Base-by-base conservation (phyloP, 1,140 invertebrate genomes). In the Cotesia chilonis region DNA sequence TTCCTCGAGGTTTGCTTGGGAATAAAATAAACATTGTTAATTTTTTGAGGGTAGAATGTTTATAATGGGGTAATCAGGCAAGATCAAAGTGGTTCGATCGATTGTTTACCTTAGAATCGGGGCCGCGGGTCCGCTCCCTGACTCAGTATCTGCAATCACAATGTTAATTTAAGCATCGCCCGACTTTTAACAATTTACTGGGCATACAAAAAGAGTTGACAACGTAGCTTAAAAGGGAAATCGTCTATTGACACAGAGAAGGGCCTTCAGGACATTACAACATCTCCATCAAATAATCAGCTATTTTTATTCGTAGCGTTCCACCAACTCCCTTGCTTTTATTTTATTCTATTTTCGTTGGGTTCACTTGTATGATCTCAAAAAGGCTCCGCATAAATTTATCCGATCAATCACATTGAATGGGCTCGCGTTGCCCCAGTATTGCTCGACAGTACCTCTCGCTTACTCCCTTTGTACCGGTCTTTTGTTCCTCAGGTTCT, bases 151-250 rank as follows among this genome's bases (percentile, higher is more conserved):
- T 84, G 81, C 86, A 84, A 80, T 83, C 85, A 87, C 84, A 86
- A 87, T 87, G 85, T 87, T 87, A 87, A 87, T 87, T 87, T 86
- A 85, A 81, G 79, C 78, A 41, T 52, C 38, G 9, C 41, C 63
- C 67, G 36, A 66, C 60, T 70, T 47, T 60, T 38, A 81, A 84
- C 82, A 85, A 87, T 87, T 87, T 86, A 81, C 81, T 83, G 71
- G 77, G 81, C 77, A 87, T 78, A 87, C 84, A 87, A 85, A 87
- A 87, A 87, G 84, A 86, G 84, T 85, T 87, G 85, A 84, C 84
- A 85, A 87, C 41, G 41, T 10, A 47, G 10, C 84, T 86, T 87
- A 83, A 87, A 87, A 87, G 86, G 85, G 86, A 87, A 87, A 87
- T 87, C 79, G 85, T 84, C 84, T 87, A 86, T 87, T 86, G 85